Conservation (phyloP, 2,888 invertebrate species). For the Folsomia manolachei region DNA sequence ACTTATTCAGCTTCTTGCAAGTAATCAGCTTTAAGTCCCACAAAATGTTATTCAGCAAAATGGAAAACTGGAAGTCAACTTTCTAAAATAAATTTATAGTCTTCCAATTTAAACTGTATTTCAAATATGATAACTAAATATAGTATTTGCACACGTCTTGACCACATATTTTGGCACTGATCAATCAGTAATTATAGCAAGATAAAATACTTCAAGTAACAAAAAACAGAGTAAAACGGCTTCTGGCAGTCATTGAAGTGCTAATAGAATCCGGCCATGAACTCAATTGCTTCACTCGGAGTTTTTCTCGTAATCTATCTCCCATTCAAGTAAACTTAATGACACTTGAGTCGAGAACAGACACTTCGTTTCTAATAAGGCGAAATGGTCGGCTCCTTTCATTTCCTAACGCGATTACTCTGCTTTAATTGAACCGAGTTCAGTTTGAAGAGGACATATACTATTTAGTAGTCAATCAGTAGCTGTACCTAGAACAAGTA, state of each 20-base stretch:
- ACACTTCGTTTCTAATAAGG: constrained; percentile 9
- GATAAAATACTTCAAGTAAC: not conserved
- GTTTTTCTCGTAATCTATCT: constrained; percentile 22
- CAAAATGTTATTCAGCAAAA: no score
- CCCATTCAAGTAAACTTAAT: constrained; percentile 18
- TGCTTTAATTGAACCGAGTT: constrained; percentile 16
- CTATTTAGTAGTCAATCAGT: no score
- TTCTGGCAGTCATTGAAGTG: constrained; percentile 9
- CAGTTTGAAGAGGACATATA: constrained; percentile 12
- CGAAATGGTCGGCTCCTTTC: constrained; percentile 9
- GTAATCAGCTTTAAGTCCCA: no score
- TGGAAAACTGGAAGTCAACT: no score
- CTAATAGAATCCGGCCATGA: constrained; percentile 8
- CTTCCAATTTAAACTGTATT: no score
- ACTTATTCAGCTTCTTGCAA: no score
- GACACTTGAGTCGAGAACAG: constrained; percentile 18
- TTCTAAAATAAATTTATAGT: no score
- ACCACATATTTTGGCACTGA: no score
- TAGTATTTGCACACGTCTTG: no score
- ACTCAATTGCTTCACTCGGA: not conserved
- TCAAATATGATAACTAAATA: no score
- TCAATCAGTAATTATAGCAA: no score
- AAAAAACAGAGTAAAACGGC: not conserved
- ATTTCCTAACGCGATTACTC: constrained; percentile 17
- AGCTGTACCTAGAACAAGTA: no score